These are phyloP conservation scores for Apotomis turbidana DNA, from an alignment of 2,888 invertebrate genomes.

Conservation along the genomic window DNA sequence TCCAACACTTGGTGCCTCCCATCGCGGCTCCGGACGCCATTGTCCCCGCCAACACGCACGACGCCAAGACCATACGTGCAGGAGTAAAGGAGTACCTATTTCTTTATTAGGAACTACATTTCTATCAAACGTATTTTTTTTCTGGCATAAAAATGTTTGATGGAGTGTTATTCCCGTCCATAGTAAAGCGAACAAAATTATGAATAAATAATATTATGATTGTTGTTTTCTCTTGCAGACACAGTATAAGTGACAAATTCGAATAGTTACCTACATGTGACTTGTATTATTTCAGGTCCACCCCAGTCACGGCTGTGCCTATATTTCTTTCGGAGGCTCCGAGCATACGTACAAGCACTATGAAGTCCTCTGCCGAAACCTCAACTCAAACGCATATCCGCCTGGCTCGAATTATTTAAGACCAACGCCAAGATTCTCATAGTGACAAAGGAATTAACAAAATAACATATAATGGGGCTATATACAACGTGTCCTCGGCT, in stretches of 20 bases:
- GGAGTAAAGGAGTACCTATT: slow-evolving; percentile 46
- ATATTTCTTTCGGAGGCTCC: slow-evolving; percentile 70
- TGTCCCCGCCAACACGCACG: slow-evolving; percentile 76
- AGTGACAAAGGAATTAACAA: too few species aligned
- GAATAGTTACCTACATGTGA: neutral
- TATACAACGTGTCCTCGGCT: too few species aligned
- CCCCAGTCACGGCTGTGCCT: slow-evolving; percentile 71
- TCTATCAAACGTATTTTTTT: too few species aligned
- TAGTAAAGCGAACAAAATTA: too few species aligned
- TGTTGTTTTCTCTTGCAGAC: too few species aligned
- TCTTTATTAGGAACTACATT: too few species aligned
- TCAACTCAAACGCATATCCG: neutral
- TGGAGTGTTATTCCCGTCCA: too few species aligned
- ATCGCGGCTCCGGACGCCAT: slow-evolving; percentile 79
- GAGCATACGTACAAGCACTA: slow-evolving; percentile 68
- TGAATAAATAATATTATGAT: too few species aligned
- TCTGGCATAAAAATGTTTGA: too few species aligned
- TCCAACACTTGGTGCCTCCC: too few species aligned
- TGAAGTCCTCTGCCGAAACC: slow-evolving; percentile 68
- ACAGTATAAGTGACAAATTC: neutral
- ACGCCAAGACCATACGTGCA: slow-evolving; percentile 78
- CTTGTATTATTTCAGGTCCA: slow-evolving; percentile 62
- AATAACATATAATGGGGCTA: too few species aligned
- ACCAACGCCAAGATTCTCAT: too few species aligned
- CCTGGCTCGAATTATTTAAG: neutral